These are phyloP conservation scores for Drosophila parthenogenetica DNA, from an alignment of 2,888 invertebrate species.

Conservation along the genomic window DNA sequence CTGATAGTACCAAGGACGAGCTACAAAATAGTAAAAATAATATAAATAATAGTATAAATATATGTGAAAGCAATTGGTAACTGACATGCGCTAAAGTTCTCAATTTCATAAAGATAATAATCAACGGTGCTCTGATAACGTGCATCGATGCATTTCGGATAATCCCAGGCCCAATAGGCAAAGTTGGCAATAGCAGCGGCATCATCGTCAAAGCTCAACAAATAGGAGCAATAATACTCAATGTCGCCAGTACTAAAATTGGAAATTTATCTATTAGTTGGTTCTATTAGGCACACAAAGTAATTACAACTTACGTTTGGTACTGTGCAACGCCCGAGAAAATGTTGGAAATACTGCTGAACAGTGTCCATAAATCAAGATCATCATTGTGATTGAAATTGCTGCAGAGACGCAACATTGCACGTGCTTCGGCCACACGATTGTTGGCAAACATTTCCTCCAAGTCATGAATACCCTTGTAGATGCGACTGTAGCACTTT, in stretches of 20 bases:
- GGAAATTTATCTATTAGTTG: background rate
- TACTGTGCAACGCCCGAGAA: conserved; percentile 81
- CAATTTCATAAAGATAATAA: conserved; percentile 56
- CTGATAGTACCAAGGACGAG: conserved; percentile 92
- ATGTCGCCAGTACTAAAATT: conserved; percentile 65
- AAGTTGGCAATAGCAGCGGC: conserved; percentile 75
- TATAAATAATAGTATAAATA: background rate
- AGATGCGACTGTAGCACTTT: conserved; percentile 82
- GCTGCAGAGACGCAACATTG: conserved; percentile 81
- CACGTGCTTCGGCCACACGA: conserved; percentile 74
- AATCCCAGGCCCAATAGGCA: conserved; percentile 45
- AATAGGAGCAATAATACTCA: conserved; percentile 59
- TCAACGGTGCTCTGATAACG: conserved; percentile 66
- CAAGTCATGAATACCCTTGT: conserved; percentile 79
- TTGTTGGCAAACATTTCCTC: conserved; percentile 75
- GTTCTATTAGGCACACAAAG: too few species aligned
- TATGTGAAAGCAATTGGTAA: conserved; percentile 1
- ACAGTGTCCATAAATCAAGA: conserved; percentile 82
- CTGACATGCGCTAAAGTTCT: conserved; percentile 64
- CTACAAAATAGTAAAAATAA: conserved; percentile 82
- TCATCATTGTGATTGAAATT: conserved; percentile 78
- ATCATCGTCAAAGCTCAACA: conserved; percentile 72
- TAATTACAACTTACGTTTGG: conserved; percentile 68
- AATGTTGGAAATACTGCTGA: conserved; percentile 78
- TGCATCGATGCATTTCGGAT: conserved; percentile 66